These are phyloP conservation scores for Lepidurus arcticus DNA, from an alignment of 1,140 invertebrate species.

Conservation along the genomic window DNA sequence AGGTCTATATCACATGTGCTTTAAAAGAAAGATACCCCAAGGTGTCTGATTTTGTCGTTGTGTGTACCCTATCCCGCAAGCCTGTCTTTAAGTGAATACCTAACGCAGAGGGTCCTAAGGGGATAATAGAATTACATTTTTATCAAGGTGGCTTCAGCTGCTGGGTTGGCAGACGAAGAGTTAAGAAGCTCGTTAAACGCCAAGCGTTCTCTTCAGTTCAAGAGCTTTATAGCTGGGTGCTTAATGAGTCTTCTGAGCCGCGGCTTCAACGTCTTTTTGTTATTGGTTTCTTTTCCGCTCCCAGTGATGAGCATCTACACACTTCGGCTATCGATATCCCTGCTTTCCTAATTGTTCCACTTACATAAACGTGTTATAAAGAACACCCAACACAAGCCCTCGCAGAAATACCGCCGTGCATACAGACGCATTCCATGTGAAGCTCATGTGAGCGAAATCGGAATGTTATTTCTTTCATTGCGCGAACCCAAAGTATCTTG, in stretches of 20 bases:
- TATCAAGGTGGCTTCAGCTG: constrained; percentile 5
- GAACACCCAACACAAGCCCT: no score
- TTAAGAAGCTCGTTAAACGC: constrained; percentile 19
- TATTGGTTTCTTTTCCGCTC: no score
- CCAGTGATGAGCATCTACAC: no score
- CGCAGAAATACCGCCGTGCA: no score
- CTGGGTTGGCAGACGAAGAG: constrained; percentile 8
- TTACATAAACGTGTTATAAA: no score
- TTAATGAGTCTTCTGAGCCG: background rate
- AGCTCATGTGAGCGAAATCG: background rate
- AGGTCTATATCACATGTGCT: no score
- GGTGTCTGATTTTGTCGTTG: background rate
- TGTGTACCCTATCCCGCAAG: background rate
- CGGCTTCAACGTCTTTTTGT: background rate
- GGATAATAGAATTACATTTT: constrained; percentile 1
- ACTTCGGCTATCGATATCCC: no score
- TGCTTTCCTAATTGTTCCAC: no score
- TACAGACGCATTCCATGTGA: background rate
- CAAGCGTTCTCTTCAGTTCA: constrained; percentile 6
- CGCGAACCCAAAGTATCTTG: background rate
- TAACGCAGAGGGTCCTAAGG: background rate
- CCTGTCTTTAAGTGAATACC: background rate
- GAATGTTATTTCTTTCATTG: background rate
- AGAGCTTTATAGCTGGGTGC: constrained; percentile 8
- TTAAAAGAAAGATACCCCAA: no score